These are phyloP conservation scores for Austrolebias charrua DNA, from an alignment of 2,797 vertebrate genomes.

Conservation along the genomic window DNA sequence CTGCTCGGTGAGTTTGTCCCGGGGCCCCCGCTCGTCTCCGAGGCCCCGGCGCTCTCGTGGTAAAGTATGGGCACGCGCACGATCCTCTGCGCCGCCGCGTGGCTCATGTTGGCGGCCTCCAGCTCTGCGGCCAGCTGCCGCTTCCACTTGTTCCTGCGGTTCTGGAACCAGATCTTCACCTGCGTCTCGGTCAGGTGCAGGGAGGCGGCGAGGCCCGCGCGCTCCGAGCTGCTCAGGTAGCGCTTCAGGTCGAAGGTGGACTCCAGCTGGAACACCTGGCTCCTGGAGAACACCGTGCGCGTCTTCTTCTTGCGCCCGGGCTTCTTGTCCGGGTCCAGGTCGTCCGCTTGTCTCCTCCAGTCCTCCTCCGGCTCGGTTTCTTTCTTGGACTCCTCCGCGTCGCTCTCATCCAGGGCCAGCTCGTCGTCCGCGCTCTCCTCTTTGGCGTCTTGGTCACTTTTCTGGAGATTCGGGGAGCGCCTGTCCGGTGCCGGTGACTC, in stretches of 20 bases:
- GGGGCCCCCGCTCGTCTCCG: constrained; percentile 74
- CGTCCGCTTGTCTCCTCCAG: constrained; percentile 84
- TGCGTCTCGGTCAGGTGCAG: constrained; percentile 95
- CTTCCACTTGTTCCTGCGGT: constrained; percentile 97
- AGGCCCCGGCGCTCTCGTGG: constrained; percentile 84
- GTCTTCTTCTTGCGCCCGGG: constrained; percentile 96
- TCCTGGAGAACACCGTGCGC: constrained; percentile 94
- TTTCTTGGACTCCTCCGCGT: constrained; percentile 85
- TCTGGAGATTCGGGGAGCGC: constrained; percentile 85
- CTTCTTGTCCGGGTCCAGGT: constrained; percentile 85
- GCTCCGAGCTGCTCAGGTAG: constrained; percentile 95
- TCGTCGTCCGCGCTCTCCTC: constrained; percentile 85
- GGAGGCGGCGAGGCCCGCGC: constrained; percentile 89
- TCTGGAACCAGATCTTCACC: constrained; percentile 99
- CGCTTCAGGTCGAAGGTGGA: constrained; percentile 97
- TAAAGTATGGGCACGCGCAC: constrained; percentile 95
- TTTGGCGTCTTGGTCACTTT: constrained; percentile 84
- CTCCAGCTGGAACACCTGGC: constrained; percentile 96
- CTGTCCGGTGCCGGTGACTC: constrained; percentile 84
- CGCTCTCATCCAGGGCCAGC: constrained; percentile 90
- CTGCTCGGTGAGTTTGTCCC: constrained; percentile 78
- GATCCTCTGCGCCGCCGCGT: constrained; percentile 93
- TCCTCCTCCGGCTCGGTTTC: constrained; percentile 78
- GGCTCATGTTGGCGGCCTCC: constrained; percentile 93
- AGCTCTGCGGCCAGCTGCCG: constrained; percentile 93